These are phyloP conservation scores for Epinotia brunnichana DNA, from an alignment of 2,888 invertebrate species.

Conservation along the genomic window DNA sequence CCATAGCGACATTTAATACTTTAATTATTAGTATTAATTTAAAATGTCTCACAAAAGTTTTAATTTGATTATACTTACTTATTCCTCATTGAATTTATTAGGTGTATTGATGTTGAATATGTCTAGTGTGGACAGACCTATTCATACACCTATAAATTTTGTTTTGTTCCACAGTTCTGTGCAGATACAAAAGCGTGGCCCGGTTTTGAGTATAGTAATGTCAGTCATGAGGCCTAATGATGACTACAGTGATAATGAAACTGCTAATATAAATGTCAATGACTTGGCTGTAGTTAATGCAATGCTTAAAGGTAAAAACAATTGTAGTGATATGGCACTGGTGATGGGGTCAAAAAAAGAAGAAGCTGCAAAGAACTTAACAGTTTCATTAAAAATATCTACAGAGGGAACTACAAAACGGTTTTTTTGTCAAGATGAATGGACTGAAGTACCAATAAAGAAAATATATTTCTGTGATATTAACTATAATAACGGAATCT, in stretches of 20 bases:
- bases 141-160: no score
- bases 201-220: neutral
- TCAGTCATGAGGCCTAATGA: neutral
- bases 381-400: neutral
- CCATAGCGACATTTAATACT: no score
- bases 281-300: neutral
- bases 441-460: neutral
- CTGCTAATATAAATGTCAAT: neutral
- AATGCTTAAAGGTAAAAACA: no score
- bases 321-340: neutral
- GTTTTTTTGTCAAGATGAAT: slow-evolving; percentile 1
- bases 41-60: no score
- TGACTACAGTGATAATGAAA: no score
- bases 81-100: no score
- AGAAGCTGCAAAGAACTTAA: neutral
- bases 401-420: neutral
- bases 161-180: neutral
- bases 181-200: neutral
- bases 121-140: no score
- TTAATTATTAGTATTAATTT: no score
- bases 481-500: neutral
- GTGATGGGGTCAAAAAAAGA: neutral
- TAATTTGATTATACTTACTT: no score
- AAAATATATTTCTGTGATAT: neutral
- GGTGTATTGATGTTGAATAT: no score